Conservation (phyloP, 2,888 invertebrate genomes). For the Drosophila seclusa region DNA sequence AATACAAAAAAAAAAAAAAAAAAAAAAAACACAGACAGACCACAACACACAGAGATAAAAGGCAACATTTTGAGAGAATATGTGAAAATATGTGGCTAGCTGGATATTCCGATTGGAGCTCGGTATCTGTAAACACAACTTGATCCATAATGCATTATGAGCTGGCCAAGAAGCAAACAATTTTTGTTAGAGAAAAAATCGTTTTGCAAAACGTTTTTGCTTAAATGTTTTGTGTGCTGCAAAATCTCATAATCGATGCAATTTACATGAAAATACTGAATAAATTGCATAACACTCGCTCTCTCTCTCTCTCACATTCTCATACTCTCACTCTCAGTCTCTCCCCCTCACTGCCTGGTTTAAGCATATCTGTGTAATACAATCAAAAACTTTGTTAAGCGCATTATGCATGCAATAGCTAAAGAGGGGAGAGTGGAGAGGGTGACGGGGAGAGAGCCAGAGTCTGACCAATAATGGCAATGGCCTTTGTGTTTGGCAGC, state of each 20-base stretch:
- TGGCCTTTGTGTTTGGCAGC: constrained; percentile 51
- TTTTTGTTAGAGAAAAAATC: background rate
- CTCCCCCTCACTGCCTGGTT: background rate
- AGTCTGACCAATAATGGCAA: constrained; percentile 39
- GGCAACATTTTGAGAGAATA: background rate
- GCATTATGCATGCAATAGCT: constrained; percentile 55
- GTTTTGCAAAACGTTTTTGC: constrained; percentile 8
- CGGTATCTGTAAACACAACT: constrained; percentile 8
- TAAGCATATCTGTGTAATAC: constrained; percentile 63
- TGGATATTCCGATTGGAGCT: constrained; percentile 5
- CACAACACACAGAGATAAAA: constrained; percentile 12
- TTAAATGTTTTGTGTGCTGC: constrained; percentile 34
- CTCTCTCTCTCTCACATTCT: background rate
- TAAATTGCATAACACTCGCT: constrained; percentile 67
- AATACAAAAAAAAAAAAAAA: constrained; percentile 27
- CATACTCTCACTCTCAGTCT: background rate
- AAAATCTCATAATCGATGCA: constrained; percentile 75
- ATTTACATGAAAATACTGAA: constrained; percentile 64
- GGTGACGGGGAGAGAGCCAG: background rate
- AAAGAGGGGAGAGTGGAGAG: background rate
- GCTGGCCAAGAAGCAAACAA: background rate
- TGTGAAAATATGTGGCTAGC: background rate
- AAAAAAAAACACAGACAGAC: constrained; percentile 13
- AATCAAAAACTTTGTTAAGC: constrained; percentile 74
- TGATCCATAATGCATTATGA: constrained; percentile 46